Percentiles rank a stretch among this genome's conserved stretches.
These are phyloP conservation scores for Cacoxenus indagator DNA, from an alignment of 2,888 invertebrate species.

Conservation along the genomic window DNA sequence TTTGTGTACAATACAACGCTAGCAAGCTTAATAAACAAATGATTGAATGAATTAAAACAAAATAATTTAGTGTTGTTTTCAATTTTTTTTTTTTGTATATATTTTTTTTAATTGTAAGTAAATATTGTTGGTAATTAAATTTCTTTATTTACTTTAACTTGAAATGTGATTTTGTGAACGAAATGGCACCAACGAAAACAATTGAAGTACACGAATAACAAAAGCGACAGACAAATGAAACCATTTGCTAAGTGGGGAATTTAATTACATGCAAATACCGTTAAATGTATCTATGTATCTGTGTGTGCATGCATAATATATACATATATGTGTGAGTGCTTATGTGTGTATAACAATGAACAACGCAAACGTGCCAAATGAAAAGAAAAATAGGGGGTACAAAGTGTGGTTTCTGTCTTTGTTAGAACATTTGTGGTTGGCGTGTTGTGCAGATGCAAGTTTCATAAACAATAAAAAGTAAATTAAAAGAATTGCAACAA, in stretches of 20 bases:
- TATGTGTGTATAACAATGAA: not conserved
- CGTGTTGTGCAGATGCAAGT: too few relatives aligned
- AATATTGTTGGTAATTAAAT: not conserved
- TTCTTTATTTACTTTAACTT: not conserved
- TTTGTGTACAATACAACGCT: too few relatives aligned
- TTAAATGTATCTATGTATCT: constrained; percentile 37
- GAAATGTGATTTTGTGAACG: not conserved
- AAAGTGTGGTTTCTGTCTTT: too few relatives aligned
- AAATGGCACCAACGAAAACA: constrained; percentile 1
- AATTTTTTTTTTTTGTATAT: too few relatives aligned
- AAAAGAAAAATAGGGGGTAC: not conserved
- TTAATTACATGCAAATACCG: constrained; percentile 67
- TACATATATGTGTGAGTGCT: not conserved
- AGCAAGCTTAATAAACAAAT: too few relatives aligned
- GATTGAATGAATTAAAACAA: too few relatives aligned
- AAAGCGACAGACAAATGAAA: not conserved
- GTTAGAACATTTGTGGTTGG: too few relatives aligned
- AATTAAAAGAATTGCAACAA: too few relatives aligned
- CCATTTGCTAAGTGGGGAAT: constrained; percentile 54
- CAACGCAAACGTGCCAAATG: not conserved
- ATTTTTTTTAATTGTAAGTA: not conserved
- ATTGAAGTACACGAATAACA: not conserved
- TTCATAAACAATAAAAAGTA: too few relatives aligned
- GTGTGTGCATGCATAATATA: not conserved
- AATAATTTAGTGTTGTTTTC: too few relatives aligned